These are phyloP conservation scores for Acipenser ruthenus DNA, from an alignment of 2,797 vertebrate genomes.

Conservation along the genomic window DNA sequence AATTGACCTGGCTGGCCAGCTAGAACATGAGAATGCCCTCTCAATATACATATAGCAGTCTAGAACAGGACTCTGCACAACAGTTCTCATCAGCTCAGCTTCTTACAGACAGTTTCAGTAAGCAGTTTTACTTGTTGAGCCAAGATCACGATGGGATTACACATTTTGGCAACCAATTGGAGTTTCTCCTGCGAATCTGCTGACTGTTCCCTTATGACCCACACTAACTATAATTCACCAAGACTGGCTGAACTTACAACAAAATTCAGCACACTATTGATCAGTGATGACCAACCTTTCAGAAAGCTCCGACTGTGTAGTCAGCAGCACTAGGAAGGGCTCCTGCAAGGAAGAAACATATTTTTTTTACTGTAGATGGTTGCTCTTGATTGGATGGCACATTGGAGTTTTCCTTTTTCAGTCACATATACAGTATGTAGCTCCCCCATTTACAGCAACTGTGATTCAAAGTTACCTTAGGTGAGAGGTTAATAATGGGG, in stretches of 20 bases:
- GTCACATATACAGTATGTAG: too few species aligned
- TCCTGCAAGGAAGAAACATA: too few species aligned
- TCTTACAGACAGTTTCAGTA: constrained; percentile 26
- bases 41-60: too few species aligned
- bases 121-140: constrained; percentile 66
- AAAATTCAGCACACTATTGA: constrained; percentile 73
- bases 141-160: constrained; percentile 64
- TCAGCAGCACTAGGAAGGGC: too few species aligned
- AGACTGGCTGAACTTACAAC: constrained; percentile 66
- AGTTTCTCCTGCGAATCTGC: constrained; percentile 46
- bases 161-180: constrained; percentile 73
- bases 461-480: too few species aligned
- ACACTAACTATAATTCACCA: constrained; percentile 66
- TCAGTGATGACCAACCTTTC: constrained; percentile 58
- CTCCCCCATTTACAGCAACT: too few species aligned
- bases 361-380: too few species aligned
- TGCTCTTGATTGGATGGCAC: too few species aligned
- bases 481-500: too few species aligned
- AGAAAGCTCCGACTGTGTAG: constrained; percentile 54
- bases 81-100: background rate
- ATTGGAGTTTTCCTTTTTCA: too few species aligned
- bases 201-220: constrained; percentile 55
- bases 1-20: constrained; percentile 34
- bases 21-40: constrained; percentile 14
- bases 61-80: too few species aligned